Base-by-base conservation (phyloP, 1,140 invertebrate species). In the Zaprionus lachaisei region DNA sequence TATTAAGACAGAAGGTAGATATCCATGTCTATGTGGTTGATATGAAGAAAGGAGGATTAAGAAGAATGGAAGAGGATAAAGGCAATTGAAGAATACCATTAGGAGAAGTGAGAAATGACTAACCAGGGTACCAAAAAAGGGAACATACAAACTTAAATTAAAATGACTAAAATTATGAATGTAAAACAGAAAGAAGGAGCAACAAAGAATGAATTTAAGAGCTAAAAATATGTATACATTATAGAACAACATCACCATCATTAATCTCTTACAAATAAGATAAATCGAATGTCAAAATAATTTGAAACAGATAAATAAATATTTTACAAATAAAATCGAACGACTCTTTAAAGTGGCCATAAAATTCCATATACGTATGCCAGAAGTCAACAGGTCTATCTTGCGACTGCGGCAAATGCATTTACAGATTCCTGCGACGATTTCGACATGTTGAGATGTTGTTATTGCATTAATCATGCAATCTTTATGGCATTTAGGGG, bases 401-500 rank as follows among this genome's bases (percentile, higher is more conserved):
- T 38, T 28, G 17, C 22, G 12, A 20, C 22, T 70, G 47, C 34
- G 31, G 9, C 17, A n/a, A 67, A 9, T 44, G 34, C 31, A 68
- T 61, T 47, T 58, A 15, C 28, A 20, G 34, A 24, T 65, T 6
- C 44, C 24, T 37, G 11, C 26, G 17, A 38, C 24, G 41, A 75
- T 75, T 37, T 60, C 6, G 4, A 24, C 15, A 57, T 44, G 47
- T 26, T 37, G 26, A 44, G 49, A 75, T 57, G 34, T 41, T 71
- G 22, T 57, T 49, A 51, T 75, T 64, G 12, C 28, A 63, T 62
- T 76, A 76, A 76, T 76, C 73, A 65, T 47, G 38, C 20, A 76
- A 72, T 76, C 69, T 72, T 65, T 65, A 72, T 63, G 49, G 66
- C 58, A 70, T 74, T 74, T 65, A 22, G 44, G 12, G 11, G 4